Evolutionary conservation across 1,140 invertebrate genomes (phyloP), one percentile per base, ranked within the genome.

Genomic region (Lycorma delicatula): DNA sequence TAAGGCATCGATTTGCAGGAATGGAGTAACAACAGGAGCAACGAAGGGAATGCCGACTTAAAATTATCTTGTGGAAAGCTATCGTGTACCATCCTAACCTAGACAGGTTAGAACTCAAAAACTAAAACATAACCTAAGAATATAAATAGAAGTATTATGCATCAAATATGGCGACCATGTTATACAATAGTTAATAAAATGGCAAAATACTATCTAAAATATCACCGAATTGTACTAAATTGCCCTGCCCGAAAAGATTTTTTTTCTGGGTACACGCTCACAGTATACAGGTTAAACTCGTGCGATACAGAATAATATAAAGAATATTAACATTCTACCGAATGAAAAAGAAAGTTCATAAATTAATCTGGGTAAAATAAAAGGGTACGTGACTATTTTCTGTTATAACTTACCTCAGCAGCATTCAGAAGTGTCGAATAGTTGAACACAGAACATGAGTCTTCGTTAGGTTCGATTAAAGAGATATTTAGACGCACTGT

Each of bases 391-490:
- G 18, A 54, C 52, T 31, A 56, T 56, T 56, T 56, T 47, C 22
- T 46, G 41, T 28, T 56, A 56, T 46, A 41, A 77, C 75, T 79
- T 73, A 82, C 81, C 78, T 80, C 77, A 64, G 72, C 75, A 66
- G 74, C 68, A 70, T 76, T 79, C 63, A 82, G 69, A 63, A 83
- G 75, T 62, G 82, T 77, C 64, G 74, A 73, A 72, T 81, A 84
- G 71, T 79, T 82, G 74, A 77, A 82, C 72, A 83, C 80, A 52
- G 81, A 77, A 73, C 77, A 83, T 71, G 75, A 76, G 71, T 76
- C 73, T 68, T 83, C 80, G 68, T 79, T 83, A 12, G 81, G 81
- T 68, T 82, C 81, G 50, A 73, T 71, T 56, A 84, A 74, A 65
- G 73, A 72, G 60, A 84, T 67, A 47, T 71, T 70, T 67, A 84